Evolutionary conservation across 2,888 invertebrate genomes (phyloP), one percentile per base, ranked within the genome.

Genomic region (Monoplex corrugatus): DNA sequence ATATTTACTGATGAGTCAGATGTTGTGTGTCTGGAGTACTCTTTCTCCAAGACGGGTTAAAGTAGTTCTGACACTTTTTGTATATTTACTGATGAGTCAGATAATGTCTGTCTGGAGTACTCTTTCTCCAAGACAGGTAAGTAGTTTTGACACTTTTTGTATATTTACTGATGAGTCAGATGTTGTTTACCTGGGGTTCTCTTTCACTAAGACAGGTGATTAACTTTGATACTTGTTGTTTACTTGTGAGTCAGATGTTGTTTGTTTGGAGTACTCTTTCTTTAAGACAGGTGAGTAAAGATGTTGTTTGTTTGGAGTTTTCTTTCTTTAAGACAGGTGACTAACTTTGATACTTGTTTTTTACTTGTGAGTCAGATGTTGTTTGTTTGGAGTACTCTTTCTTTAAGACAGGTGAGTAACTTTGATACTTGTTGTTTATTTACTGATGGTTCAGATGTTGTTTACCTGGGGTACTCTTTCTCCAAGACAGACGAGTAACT

Each of bases 41-140:
- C n/a, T n/a, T n/a, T n/a, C n/a, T n/a, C n/a, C n/a, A n/a, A n/a
- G n/a, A n/a, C n/a, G n/a, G n/a, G n/a, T n/a, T 82, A 89, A n/a
- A n/a, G n/a, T n/a, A n/a, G n/a, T n/a, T n/a, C n/a, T n/a, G n/a
- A n/a, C n/a, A n/a, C n/a, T n/a, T n/a, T n/a, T n/a, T n/a, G n/a
- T n/a, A n/a, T n/a, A n/a, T n/a, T n/a, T n/a, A n/a, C n/a, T n/a
- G n/a, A n/a, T 40, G 38, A 68, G 99, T 98, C 98, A 0, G 99
- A 99, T 96, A 98, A n/a, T n/a, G n/a, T n/a, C n/a, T n/a, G 98
- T 94, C 96, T 99, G 92, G 99, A 99, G 96, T 99, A 99, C 96
- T 97, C 97, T 94, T 96, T 94, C 90, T 96, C 93, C 28, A 90
- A 92, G 86, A 86, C 87, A 83, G 92, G 93, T 91, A 85, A 89